phyloP scores from a whole-genome alignment of 2,888 invertebrate species.

The Camptogramma bilineatum region DNA sequence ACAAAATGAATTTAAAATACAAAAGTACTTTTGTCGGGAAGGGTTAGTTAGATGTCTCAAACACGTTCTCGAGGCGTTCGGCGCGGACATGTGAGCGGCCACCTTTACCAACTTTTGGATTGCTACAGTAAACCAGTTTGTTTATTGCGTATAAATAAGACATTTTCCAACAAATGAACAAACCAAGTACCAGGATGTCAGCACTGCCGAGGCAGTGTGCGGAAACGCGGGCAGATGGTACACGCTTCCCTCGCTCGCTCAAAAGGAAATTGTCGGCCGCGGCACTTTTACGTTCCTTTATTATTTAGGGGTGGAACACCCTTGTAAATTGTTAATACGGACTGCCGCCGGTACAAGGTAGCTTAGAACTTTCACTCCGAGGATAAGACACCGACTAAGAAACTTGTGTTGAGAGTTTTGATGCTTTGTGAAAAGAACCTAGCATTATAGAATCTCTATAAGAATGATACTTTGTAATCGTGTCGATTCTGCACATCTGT shows the following conservation, averaged over 20 bases:
- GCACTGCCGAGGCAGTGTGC: slow-evolving; percentile 50
- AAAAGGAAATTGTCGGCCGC: slow-evolving; percentile 67
- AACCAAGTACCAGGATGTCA: slow-evolving; percentile 48
- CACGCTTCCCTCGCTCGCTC: slow-evolving; percentile 46
- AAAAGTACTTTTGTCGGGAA: too few species aligned
- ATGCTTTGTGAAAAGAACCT: background rate
- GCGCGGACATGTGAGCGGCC: too few species aligned
- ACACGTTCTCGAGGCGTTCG: too few species aligned
- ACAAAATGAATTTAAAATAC: too few species aligned
- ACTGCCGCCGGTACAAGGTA: slow-evolving; percentile 53
- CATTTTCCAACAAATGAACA: slow-evolving; percentile 14
- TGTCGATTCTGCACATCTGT: background rate
- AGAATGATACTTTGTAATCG: background rate
- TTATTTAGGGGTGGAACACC: slow-evolving; percentile 74
- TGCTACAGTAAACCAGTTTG: too few species aligned
- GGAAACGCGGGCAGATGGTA: slow-evolving; percentile 59
- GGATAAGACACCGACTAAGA: background rate
- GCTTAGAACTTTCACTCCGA: slow-evolving; percentile 7
- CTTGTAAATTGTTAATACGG: slow-evolving; percentile 63
- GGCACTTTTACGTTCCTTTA: slow-evolving; percentile 59
- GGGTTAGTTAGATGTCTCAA: too few species aligned
- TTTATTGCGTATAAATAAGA: background rate
- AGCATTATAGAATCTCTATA: background rate
- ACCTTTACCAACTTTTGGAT: too few species aligned
- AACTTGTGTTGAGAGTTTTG: background rate